Percentiles rank a stretch among this genome's conserved stretches.
Evolutionary conservation across 2,888 invertebrate species (phyloP).

Genomic region (Dicycla oo): DNA sequence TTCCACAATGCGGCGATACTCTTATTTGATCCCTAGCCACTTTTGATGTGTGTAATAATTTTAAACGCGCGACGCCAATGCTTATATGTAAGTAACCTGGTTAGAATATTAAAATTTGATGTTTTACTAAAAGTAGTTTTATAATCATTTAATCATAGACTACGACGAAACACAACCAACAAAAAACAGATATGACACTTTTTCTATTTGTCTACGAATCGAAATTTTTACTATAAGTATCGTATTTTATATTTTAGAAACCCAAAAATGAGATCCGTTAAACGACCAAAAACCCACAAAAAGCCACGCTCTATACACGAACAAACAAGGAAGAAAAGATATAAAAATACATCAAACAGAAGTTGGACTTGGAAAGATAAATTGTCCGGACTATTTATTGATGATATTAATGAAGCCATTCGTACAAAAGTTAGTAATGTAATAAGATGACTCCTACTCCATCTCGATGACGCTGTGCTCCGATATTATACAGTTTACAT

Average conservation of each 20-base stretch:
- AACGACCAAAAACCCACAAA: slow-evolving; percentile 29
- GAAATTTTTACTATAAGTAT: slow-evolving; percentile 49
- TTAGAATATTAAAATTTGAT: too few species aligned
- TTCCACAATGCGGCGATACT: too few species aligned
- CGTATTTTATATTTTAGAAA: slow-evolving; percentile 12
- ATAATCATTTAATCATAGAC: slow-evolving; percentile 31
- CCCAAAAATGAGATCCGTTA: slow-evolving; percentile 43
- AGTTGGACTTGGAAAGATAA: slow-evolving; percentile 38
- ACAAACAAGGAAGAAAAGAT: slow-evolving; percentile 29
- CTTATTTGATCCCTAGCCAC: too few species aligned
- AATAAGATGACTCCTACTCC: neutral
- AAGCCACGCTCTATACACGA: slow-evolving; percentile 2
- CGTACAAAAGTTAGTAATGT: slow-evolving; percentile 50
- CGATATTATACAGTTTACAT: neutral
- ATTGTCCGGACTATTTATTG: slow-evolving; percentile 52
- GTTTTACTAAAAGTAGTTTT: slow-evolving; percentile 4
- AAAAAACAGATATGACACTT: neutral
- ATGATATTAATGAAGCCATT: slow-evolving; percentile 71
- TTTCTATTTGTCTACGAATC: slow-evolving; percentile 21
- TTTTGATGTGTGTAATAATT: too few species aligned
- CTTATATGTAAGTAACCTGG: too few species aligned
- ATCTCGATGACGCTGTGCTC: neutral
- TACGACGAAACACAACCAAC: neutral
- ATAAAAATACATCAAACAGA: slow-evolving; percentile 50
- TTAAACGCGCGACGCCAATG: neutral